Evolutionary conservation across 2,113 vertebrate genomes (phyloP), one percentile per base, ranked within the genome.

Genomic region (Taurulus bubalis): DNA sequence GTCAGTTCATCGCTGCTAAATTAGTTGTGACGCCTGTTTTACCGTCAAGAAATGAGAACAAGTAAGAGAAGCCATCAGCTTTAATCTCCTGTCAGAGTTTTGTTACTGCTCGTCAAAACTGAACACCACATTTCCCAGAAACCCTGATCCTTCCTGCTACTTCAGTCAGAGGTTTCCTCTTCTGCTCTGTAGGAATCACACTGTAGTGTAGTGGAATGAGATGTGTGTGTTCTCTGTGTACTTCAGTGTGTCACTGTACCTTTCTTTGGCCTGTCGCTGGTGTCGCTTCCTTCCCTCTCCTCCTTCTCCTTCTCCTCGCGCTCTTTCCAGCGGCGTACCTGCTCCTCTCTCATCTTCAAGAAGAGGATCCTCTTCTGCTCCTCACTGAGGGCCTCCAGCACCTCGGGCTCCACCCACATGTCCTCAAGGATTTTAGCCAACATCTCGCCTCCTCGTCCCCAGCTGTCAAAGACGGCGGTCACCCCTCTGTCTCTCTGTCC

Each of bases 281-380:
- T 28, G 60, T 55, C 58, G 6, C 22, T 28, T 28, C 59, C 87
- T 55, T 91, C 90, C 26, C 22, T 78, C 53, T 87, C 90, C n/a
- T 93, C 91, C 45, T 56, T 91, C n/a, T 93, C 91, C 45, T 59
- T 91, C 80, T 95, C 92, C 51, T 95, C 94, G 0, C 90, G 49
- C 81, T 87, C 95, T 80, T 58, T 95, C 95, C 95, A 96, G 78
- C 95, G 93, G 4, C 94, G 91, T 8, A 96, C 94, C 90, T 95
- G 95, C 82, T 96, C 95, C 84, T 95, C 90, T 83, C 95, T 94
- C 95, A 96, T 96, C 91, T 96, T 95, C 32, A 95, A 71, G 83
- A 95, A 96, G 55, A 96, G 87, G 79, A 92, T 94, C 83, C 92
- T 94, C 85, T 94, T 95, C 91, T 96, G 95, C 58, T 96, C 95